Base-by-base conservation (phyloP, 2,888 invertebrate genomes). In the Himalopsyche tibetana region DNA sequence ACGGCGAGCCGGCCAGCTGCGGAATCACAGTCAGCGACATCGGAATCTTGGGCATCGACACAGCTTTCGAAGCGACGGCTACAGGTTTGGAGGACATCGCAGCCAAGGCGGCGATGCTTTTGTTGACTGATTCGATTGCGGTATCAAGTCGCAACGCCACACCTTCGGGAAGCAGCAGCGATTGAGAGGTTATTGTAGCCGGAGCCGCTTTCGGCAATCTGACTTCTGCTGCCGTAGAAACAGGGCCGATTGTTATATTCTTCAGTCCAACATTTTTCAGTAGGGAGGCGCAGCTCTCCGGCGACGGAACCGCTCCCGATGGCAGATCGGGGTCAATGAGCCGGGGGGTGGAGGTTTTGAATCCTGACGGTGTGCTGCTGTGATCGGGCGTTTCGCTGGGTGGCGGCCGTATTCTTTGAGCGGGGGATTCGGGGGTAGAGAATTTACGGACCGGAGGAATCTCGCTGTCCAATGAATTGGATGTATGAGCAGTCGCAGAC, bases 1-100 rank as follows among this genome's bases (percentile, higher is more conserved):
- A 81, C 0, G 85, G 83, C 89, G 17, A 91, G 89, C 63, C 63
- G 19, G 63, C 63, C 6, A 91, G 90, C 88, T 96, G 96, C 15
- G 96, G 96, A 90, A 97, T 96, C 84, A 97, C 96, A 0, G 97
- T 97, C 89, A 97, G 91, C 2, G 96, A 96, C 91, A 96, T 96
- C 45, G 97, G 97, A 90, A 97, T 96, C 91, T 96, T 96, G 82
- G 96, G 96, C 93, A 97, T 92, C 84, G 95, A 92, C 90, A 93
- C 91, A 84, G 93, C 91, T 80, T 93, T 91, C 85, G 91, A 91
- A 38, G 90, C 88, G 80, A 89, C 87, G 42, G 85, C 36, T 15
- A 82, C 82, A 0, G 82, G 40, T 55, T 82, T 89, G 17, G 91
- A 84, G 0, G 91, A 90, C 11, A 90, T 55, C 28, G 82, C 80